Conservation (phyloP, 1,140 invertebrate genomes). For the Latrodectus geometricus region DNA sequence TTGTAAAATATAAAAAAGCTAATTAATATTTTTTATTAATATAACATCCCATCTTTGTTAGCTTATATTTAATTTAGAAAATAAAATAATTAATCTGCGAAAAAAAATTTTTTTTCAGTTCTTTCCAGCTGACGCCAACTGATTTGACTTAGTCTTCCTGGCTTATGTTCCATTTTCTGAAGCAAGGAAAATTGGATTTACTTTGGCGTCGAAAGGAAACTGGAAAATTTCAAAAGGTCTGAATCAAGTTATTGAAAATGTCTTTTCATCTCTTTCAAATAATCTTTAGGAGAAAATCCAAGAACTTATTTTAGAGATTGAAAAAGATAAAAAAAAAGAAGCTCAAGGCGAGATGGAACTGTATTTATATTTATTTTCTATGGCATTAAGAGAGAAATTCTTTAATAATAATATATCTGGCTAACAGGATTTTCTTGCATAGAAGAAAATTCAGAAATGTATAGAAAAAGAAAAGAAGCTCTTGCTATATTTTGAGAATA, state of each 20-base stretch:
- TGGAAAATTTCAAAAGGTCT: not conserved
- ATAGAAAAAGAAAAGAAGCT: not conserved
- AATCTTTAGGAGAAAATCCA: not conserved
- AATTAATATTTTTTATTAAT: too few species aligned
- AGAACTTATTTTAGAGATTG: not conserved
- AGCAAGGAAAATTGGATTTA: not conserved
- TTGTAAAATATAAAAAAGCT: too few species aligned
- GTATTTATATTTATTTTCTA: not conserved
- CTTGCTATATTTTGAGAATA: not conserved
- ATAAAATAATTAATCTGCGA: too few species aligned
- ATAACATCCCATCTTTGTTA: too few species aligned
- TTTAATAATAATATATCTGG: not conserved
- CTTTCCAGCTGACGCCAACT: too few species aligned
- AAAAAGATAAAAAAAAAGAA: not conserved
- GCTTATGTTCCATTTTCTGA: not conserved
- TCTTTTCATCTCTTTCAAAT: not conserved
- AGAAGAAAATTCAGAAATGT: not conserved
- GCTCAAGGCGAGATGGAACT: not conserved
- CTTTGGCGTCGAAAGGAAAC: not conserved
- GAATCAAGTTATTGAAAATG: not conserved
- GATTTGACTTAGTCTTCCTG: too few species aligned
- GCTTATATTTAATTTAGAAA: too few species aligned
- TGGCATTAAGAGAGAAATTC: not conserved
- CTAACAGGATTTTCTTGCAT: not conserved
- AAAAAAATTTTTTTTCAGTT: too few species aligned